Percentiles rank a stretch among this genome's conserved stretches.
Conservation (phyloP, 2,797 vertebrate species). For the Lagorchestes hirsutus region DNA sequence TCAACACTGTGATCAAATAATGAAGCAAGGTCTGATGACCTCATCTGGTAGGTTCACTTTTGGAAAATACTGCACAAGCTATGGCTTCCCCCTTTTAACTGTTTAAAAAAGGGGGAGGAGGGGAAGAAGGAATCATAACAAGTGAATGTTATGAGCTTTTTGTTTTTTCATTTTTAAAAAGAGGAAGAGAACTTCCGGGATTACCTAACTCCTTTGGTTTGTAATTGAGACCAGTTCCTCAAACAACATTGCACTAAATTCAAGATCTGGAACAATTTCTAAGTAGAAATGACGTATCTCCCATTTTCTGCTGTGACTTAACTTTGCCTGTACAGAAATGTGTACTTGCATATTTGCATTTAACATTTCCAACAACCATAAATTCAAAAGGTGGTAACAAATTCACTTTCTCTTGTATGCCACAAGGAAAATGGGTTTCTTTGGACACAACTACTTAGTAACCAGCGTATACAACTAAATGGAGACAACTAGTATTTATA, state of each 20-base stretch:
- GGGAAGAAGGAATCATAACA: neutral
- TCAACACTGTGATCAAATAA: neutral
- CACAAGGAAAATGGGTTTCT: constrained; percentile 49
- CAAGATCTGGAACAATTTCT: constrained; percentile 18
- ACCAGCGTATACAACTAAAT: constrained; percentile 12
- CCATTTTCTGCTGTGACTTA: neutral
- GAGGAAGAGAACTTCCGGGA: constrained; percentile 44
- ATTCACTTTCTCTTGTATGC: constrained; percentile 17
- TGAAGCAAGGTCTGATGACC: constrained; percentile 34
- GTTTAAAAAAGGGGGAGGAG: constrained; percentile 20
- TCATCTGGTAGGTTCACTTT: constrained; percentile 6
- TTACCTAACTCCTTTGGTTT: constrained; percentile 25
- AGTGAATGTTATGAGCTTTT: neutral
- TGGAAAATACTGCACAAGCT: neutral
- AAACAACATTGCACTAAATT: constrained; percentile 35
- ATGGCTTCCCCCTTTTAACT: neutral
- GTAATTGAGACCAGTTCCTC: constrained; percentile 48
- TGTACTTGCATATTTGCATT: constrained; percentile 20
- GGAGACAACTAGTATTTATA: constrained; percentile 34
- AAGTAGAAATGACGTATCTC: constrained; percentile 13
- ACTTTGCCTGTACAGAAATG: constrained; percentile 27
- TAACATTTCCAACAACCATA: constrained; percentile 29
- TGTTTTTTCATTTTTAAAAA: constrained; percentile 32
- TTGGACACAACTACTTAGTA: constrained; percentile 16
- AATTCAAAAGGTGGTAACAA: constrained; percentile 2